Percentiles rank a stretch among this genome's conserved stretches.
Evolutionary conservation across 1,140 invertebrate genomes (phyloP).

Genomic region (Drosophila sulfurigaster): DNA sequence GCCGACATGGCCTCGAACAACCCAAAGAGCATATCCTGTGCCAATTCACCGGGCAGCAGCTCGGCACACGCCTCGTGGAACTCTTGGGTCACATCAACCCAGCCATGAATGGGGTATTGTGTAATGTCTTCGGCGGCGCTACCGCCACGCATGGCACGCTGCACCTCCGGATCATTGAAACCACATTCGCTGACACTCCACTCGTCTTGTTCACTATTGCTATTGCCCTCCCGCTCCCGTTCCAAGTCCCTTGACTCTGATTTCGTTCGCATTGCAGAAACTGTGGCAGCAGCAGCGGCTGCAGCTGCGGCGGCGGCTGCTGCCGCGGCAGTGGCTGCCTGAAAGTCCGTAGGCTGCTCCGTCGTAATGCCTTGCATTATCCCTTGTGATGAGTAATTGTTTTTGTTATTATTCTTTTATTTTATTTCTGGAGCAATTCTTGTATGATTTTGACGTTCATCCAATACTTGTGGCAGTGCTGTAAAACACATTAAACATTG

Average conservation of each 20-base stretch:
- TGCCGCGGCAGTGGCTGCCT: conserved; percentile 69
- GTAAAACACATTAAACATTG: not conserved
- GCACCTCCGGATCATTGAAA: conserved; percentile 58
- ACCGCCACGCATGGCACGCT: conserved; percentile 62
- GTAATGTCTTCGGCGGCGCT: conserved; percentile 73
- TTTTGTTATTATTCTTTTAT: conserved; percentile 29
- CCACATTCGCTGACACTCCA: conserved; percentile 68
- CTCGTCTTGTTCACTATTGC: conserved; percentile 53
- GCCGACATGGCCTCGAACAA: conserved; percentile 99
- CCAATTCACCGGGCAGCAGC: conserved; percentile 93
- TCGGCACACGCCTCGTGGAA: conserved; percentile 90
- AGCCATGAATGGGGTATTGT: conserved; percentile 84
- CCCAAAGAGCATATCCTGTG: conserved; percentile 96
- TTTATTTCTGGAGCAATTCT: conserved; percentile 16
- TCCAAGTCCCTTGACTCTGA: conserved; percentile 47
- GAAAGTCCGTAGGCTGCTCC: conserved; percentile 63
- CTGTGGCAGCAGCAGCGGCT: conserved; percentile 46
- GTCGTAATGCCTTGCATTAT: conserved; percentile 40
- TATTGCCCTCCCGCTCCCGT: conserved; percentile 27
- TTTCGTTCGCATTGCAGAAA: conserved; percentile 22
- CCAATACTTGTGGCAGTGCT: conserved; percentile 29
- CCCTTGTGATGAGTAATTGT: conserved; percentile 14
- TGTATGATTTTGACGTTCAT: conserved; percentile 33
- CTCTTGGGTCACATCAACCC: conserved; percentile 90
- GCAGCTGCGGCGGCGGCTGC: conserved; percentile 61